Base-by-base conservation (phyloP, 2,888 invertebrate genomes). In the Drosophila melanosoma region DNA sequence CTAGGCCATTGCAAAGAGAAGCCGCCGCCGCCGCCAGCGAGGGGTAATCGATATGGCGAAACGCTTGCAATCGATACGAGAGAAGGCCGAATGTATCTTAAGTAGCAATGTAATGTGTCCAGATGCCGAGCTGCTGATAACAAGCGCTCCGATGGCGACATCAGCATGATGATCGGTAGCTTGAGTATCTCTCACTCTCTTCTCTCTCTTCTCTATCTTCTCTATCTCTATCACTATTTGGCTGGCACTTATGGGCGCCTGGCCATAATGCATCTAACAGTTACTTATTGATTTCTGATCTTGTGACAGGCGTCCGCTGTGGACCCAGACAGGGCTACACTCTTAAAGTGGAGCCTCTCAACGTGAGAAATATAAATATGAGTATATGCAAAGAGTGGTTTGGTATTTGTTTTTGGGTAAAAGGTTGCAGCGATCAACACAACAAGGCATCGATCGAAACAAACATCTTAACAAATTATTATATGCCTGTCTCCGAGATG, bases 391-490 rank as follows among this genome's bases (percentile, higher is more conserved):
- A 81, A 76, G 69, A 75, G 65, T 45, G 12, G 69, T n/a, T 29
- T 53, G 26, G 36, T 61, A 29, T 57, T 57, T 54, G 36, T n/a
- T 20, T 8, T 15, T 56, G 32, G 59, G 69, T 10, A 69, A 58
- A 67, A 59, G 58, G 69, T 76, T 79, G 66, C 71, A 70, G 69
- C 86, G 75, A 81, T 72, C 76, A 63, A 70, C 69, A 23, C 45
- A 15, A 45, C 83, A 67, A 60, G 38, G 54, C 60, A 60, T 66
- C 76, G 67, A 61, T 57, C 35, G 70, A 76, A 78, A 76, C 76
- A 88, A 87, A 89, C 87, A 89, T 87, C 83, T 87, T 89, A 87
- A 87, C 89, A 87, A 87, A 87, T 89, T 85, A 89, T 89, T 64
- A 67, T 64, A 67, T 79, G 83, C 79, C 60, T 54, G 32, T 42